phyloP scores from a whole-genome alignment of 1,140 invertebrate species.

The Halesus radiatus region DNA sequence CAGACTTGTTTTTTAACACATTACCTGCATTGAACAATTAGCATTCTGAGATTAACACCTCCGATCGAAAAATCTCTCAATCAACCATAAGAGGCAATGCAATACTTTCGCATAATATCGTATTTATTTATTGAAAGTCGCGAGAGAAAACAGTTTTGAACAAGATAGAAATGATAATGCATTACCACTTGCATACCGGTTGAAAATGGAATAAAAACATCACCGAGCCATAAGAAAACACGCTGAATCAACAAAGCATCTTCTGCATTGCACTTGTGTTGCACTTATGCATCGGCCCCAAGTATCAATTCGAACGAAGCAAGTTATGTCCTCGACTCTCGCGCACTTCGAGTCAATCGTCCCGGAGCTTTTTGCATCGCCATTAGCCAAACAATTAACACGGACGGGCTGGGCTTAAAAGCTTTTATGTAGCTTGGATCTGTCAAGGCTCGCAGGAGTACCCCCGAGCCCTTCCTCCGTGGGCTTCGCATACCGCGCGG shows the following conservation, averaged over 20 bases:
- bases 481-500: no score
- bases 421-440: background rate
- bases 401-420: background rate
- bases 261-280: background rate
- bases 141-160: no score
- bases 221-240: background rate
- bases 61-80: no score
- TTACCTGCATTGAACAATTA: no score
- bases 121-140: no score
- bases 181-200: background rate
- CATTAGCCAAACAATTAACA: constrained; percentile 23
- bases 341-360: constrained; percentile 1
- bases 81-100: no score
- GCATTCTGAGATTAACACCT: no score
- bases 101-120: no score
- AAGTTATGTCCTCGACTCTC: background rate
- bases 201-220: background rate
- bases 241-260: background rate
- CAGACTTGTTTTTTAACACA: no score
- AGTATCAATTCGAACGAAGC: background rate
- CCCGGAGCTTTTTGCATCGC: background rate
- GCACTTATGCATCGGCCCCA: background rate
- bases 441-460: no score
- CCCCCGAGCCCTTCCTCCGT: no score
- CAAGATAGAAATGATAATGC: no score